Evolutionary conservation across 2,113 vertebrate species (phyloP).

Genomic region (Callospermophilus lateralis): DNA sequence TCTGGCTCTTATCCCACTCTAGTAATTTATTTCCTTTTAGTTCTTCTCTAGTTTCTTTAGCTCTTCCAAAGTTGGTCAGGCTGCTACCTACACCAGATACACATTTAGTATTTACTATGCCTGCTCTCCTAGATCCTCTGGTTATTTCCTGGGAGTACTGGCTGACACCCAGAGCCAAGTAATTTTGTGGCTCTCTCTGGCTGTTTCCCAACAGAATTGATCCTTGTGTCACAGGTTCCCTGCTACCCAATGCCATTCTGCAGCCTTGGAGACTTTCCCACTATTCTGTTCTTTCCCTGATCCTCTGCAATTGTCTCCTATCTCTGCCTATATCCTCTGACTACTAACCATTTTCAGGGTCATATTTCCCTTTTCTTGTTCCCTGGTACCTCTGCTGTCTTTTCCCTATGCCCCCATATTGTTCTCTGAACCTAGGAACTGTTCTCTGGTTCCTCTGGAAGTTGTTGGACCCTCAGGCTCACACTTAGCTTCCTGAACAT

Average conservation of each 20-base stretch:
- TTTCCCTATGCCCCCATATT: neutral
- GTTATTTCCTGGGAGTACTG: neutral
- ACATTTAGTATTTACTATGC: neutral
- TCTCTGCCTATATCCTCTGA: neutral
- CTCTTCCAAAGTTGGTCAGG: neutral
- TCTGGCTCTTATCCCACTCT: neutral
- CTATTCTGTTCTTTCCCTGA: neutral
- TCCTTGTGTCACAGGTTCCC: neutral
- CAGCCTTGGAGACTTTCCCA: neutral
- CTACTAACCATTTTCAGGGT: neutral
- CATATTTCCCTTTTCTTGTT: neutral
- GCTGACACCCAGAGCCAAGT: neutral
- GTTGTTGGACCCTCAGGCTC: neutral
- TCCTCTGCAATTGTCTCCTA: neutral
- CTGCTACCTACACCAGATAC: neutral
- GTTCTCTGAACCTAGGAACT: neutral
- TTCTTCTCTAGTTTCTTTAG: neutral
- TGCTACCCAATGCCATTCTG: neutral
- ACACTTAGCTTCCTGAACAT: neutral
- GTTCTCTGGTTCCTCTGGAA: neutral
- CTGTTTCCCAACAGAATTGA: neutral
- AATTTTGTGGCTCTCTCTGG: slow-evolving; percentile 7
- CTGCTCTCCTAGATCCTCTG: neutral
- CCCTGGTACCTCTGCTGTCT: neutral
- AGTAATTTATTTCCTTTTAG: neutral